A percentile compares a stretch with the other conserved stretches of the same genome.
Evolutionary conservation across 2,888 invertebrate genomes (phyloP).

Genomic region (Sesia bembeciformis): DNA sequence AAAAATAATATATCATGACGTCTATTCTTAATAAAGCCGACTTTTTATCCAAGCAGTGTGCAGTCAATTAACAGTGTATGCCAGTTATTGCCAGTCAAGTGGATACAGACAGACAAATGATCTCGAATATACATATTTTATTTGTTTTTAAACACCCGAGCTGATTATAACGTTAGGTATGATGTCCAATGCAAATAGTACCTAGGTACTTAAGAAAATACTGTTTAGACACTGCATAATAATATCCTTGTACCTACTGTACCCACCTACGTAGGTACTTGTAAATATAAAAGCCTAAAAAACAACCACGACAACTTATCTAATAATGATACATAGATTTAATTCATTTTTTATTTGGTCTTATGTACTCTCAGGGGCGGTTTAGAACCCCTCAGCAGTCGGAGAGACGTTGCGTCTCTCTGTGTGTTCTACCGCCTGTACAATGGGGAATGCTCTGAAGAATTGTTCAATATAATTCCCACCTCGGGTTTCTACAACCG

Average conservation of each 20-base stretch:
- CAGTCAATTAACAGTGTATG: conserved; percentile 25
- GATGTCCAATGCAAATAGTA: neutral
- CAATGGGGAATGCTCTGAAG: too few relatives aligned
- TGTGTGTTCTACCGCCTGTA: too few relatives aligned
- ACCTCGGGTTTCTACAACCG: too few relatives aligned
- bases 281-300: neutral
- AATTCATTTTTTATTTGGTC: too few relatives aligned
- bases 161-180: neutral
- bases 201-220: neutral
- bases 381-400: too few relatives aligned
- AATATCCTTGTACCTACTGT: neutral
- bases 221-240: neutral
- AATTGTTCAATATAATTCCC: too few relatives aligned
- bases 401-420: too few relatives aligned
- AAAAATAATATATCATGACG: too few relatives aligned
- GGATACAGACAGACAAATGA: conserved; percentile 21
- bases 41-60: neutral
- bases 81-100: conserved; percentile 12
- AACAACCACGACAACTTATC: neutral
- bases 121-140: neutral
- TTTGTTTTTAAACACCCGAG: neutral
- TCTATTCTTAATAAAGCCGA: too few relatives aligned
- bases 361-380: too few relatives aligned
- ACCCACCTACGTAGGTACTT: neutral
- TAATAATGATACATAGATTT: neutral